phyloP scores from a whole-genome alignment of 1,140 invertebrate species.

The Thaumatotibia leucotreta region DNA sequence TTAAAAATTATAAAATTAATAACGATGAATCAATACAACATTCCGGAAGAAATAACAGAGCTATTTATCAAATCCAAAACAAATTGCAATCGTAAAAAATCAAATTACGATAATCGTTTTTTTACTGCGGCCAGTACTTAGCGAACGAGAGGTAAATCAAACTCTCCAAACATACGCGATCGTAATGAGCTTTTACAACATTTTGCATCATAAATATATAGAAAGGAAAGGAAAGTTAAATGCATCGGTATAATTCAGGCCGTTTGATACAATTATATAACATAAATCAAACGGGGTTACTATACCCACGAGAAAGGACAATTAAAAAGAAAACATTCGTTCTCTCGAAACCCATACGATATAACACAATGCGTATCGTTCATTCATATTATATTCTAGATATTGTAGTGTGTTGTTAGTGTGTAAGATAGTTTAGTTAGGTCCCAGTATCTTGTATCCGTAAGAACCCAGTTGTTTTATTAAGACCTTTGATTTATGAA shows the following conservation, averaged over 20 bases:
- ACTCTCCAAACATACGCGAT: background rate
- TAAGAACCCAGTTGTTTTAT: too few species aligned
- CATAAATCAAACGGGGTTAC: conserved; percentile 20
- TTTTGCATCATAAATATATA: conserved; percentile 2
- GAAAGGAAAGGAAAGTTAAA: background rate
- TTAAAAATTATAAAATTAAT: too few species aligned
- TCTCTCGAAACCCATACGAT: too few species aligned
- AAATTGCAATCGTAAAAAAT: background rate
- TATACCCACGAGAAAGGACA: background rate
- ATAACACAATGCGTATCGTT: too few species aligned
- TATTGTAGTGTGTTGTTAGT: too few species aligned
- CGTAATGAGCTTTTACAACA: background rate
- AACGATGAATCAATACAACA: too few species aligned
- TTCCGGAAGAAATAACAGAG: background rate
- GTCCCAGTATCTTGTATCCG: too few species aligned
- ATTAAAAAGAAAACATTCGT: background rate
- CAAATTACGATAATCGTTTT: background rate
- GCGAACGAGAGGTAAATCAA: background rate
- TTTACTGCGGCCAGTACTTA: background rate
- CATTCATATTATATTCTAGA: too few species aligned
- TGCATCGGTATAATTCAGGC: conserved; percentile 25
- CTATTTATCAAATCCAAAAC: background rate
- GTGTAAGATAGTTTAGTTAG: too few species aligned
- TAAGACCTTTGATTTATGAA: too few species aligned
- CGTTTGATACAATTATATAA: conserved; percentile 15